Evolutionary conservation across 37 sponge, comb jelly and placozoan species (phyloP).

Genomic region (Petrosia ficiformis): DNA sequence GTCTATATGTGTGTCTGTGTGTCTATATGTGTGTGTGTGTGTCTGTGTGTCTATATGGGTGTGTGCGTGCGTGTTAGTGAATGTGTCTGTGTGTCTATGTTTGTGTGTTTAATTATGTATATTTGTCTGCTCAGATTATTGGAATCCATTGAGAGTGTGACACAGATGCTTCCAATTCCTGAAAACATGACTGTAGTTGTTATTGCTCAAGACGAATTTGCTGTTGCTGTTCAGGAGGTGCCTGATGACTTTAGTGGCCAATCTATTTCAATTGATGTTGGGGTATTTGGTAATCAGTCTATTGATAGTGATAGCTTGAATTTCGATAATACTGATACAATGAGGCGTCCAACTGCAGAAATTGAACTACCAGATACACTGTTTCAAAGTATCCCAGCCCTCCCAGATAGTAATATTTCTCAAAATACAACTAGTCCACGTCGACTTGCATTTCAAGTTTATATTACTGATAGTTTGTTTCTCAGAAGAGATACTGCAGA

Average conservation of each 20-base stretch:
- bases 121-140: slow-evolving; percentile 10
- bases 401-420: neutral
- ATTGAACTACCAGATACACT: neutral
- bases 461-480: neutral
- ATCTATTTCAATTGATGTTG: too few species aligned
- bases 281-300: too few species aligned
- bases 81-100: too few species aligned
- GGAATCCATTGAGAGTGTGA: slow-evolving; percentile 1
- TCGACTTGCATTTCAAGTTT: neutral
- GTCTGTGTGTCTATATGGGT: too few species aligned
- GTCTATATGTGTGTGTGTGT: too few species aligned
- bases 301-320: slow-evolving; percentile 2
- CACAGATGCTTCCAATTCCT: slow-evolving; percentile 2
- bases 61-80: too few species aligned
- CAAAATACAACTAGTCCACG: neutral
- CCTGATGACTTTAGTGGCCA: slow-evolving; percentile 10
- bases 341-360: neutral
- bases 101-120: too few species aligned
- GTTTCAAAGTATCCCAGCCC: too few species aligned
- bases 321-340: neutral
- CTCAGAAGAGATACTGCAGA: neutral
- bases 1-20: too few species aligned
- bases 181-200: neutral
- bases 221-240: slow-evolving; percentile 24
- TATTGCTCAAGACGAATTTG: slow-evolving; percentile 8